phyloP scores from a whole-genome alignment of 1,140 invertebrate genomes.

The Anadara kagoshimensis region DNA sequence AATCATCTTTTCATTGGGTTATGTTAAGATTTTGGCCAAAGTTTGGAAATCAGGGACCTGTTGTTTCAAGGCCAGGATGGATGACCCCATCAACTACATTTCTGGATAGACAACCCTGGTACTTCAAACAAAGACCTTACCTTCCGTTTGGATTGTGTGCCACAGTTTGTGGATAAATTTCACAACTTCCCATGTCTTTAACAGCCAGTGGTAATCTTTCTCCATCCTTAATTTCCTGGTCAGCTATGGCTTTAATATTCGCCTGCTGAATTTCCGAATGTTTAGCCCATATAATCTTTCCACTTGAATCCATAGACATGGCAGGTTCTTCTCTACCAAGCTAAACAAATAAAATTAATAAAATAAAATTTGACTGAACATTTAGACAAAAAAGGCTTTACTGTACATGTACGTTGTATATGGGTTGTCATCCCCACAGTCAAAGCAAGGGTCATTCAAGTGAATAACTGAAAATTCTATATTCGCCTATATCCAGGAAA shows the following conservation, averaged over 20 bases:
- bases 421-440: too few relatives aligned
- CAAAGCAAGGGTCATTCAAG: too few relatives aligned
- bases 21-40: too few relatives aligned
- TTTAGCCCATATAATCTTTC: conserved; percentile 99
- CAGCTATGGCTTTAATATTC: conserved; percentile 85
- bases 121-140: conserved; percentile 57
- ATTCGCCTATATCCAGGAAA: too few relatives aligned
- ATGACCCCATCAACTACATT: too few relatives aligned
- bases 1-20: too few relatives aligned
- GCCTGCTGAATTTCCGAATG: conserved; percentile 99
- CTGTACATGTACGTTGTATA: too few relatives aligned
- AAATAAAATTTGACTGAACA: neutral
- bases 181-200: conserved; percentile 99
- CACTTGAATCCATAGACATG: conserved; percentile 98
- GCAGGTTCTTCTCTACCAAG: conserved; percentile 98
- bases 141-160: conserved; percentile 99
- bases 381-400: too few relatives aligned
- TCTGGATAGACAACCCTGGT: too few relatives aligned
- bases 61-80: too few relatives aligned
- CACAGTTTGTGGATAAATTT: conserved; percentile 99
- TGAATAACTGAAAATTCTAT: too few relatives aligned
- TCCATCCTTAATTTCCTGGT: conserved; percentile 84
- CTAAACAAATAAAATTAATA: conserved; percentile 54
- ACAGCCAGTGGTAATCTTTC: conserved; percentile 93
- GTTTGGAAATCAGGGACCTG: too few relatives aligned